Evolutionary conservation across 2,888 invertebrate species (phyloP), one percentile per base, ranked within the genome.

Genomic region (Pyrochroa serraticornis): DNA sequence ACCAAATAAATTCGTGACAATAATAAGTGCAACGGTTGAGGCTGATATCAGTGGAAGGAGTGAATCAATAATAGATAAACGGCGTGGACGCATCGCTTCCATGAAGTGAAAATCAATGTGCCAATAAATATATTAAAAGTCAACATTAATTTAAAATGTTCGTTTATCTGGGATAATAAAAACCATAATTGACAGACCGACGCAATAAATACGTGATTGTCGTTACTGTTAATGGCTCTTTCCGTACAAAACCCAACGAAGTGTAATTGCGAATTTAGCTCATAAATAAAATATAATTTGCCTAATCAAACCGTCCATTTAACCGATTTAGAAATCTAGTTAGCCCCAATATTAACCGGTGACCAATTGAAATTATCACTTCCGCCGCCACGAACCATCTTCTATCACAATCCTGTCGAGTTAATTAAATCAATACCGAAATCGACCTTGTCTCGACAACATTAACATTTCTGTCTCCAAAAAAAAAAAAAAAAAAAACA

Each of bases 341-440:
- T 30, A 31, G 33, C 31, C 7, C 30, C 33, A 6, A 46, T 47
- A 42, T 54, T 54, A 22, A 22, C 22, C 22, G 47, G 32, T 35
- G 39, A 46, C 42, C 39, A 22, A 34, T 33, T 39, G 8, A 36
- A 46, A 13, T 39, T 35, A 38, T 46, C 46, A 46, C 7, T 9
- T 7, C 22, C 8, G 9, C 47, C 35, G 22, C 6, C 31, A 13
- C 36, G 22, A 9, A 14, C 13, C n/a, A 22, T 22, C 42, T 30
- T 37, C 12, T 58, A 58, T 58, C 58, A 44, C 47, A 47, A 48
- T 48, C 39, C 62, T 66, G 69, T 69, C 69, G 46, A 48, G 64
- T 64, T 68, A 68, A 69, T 69, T 69, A 68, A 67, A 69, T 67
- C 67, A 64, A 66, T 65, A 64, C 63, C 64, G 66, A 67, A 68